Evolutionary conservation across 1,140 invertebrate genomes (phyloP).

Genomic region (Drosophila leontia): DNA sequence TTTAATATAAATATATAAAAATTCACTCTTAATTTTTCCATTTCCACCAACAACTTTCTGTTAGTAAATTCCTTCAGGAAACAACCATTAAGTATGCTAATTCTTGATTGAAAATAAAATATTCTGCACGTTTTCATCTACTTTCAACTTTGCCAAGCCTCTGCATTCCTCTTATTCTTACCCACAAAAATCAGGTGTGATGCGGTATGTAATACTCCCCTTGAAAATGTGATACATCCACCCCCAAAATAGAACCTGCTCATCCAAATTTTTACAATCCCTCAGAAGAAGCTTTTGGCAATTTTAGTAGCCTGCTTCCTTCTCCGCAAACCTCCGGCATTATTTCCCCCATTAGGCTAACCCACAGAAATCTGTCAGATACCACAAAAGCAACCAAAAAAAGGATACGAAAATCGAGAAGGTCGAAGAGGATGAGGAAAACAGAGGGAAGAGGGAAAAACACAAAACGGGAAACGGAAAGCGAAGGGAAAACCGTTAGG

Average conservation of each 20-base stretch:
- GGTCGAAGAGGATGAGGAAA: not conserved
- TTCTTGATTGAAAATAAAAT: constrained; percentile 20
- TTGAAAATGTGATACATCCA: constrained; percentile 13
- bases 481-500: constrained; percentile 67
- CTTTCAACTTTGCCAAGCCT: not conserved
- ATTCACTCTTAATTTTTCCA: not conserved
- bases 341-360: constrained; percentile 34
- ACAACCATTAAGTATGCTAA: constrained; percentile 13
- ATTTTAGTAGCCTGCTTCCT: constrained; percentile 38
- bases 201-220: constrained; percentile 50
- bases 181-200: constrained; percentile 54
- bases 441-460: not conserved
- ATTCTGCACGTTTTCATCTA: constrained; percentile 31
- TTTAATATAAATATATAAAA: no score
- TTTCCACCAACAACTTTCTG: not conserved
- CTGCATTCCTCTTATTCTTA: constrained; percentile 15
- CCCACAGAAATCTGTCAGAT: constrained; percentile 82
- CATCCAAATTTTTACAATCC: constrained; percentile 29
- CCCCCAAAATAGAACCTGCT: not conserved
- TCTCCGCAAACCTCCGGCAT: constrained; percentile 8
- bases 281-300: constrained; percentile 38
- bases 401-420: constrained; percentile 3
- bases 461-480: constrained; percentile 17
- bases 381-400: constrained; percentile 70
- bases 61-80: constrained; percentile 2